A percentile compares a stretch with the other conserved stretches of the same genome.
phyloP scores from a whole-genome alignment of 2,113 vertebrate genomes.

The Circaetus gallicus region DNA sequence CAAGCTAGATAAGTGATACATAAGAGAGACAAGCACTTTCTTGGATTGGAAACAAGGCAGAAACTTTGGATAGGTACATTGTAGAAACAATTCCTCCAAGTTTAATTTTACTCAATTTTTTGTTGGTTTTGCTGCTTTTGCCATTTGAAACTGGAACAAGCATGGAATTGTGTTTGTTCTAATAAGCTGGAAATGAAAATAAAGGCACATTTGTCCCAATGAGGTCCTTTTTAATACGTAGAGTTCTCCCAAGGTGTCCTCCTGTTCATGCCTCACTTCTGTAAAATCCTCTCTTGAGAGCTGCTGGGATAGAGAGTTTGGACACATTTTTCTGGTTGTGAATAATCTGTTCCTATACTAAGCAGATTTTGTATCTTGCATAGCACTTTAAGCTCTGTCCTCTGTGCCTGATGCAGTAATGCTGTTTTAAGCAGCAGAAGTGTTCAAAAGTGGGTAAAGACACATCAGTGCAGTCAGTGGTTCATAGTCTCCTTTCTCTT shows the following conservation, averaged over 20 bases:
- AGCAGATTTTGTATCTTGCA: neutral
- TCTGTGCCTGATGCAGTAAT: neutral
- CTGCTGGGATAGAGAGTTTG: neutral
- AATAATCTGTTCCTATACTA: neutral
- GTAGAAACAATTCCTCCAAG: neutral
- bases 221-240: neutral
- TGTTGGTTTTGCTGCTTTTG: neutral
- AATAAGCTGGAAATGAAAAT: neutral
- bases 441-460: neutral
- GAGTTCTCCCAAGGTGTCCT: neutral
- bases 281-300: neutral
- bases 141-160: neutral
- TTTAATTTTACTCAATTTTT: neutral
- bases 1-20: neutral
- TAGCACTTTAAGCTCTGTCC: accelerated
- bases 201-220: neutral
- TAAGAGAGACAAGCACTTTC: neutral
- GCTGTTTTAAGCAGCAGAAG: neutral
- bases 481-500: neutral
- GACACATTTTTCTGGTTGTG: neutral
- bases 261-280: neutral
- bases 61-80: neutral
- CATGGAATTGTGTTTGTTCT: neutral
- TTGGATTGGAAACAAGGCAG: neutral
- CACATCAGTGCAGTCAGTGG: neutral